Evolutionary conservation across 2,888 invertebrate species (phyloP), one percentile per base, ranked within the genome.

Genomic region (Lordiphosa fenestrarum): DNA sequence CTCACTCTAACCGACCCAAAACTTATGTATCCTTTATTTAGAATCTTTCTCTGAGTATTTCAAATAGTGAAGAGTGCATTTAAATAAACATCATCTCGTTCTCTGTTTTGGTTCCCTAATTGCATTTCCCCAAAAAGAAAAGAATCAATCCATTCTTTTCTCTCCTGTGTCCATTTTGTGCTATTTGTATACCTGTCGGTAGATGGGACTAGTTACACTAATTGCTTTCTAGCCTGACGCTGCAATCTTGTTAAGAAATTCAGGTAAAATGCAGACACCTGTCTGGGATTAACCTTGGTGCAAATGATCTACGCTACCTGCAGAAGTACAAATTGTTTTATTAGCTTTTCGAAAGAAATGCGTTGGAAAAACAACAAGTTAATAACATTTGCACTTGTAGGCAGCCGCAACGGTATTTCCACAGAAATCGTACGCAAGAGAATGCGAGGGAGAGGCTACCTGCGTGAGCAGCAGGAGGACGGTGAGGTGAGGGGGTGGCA

Each of bases 161-260:
- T 30, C 30, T 2, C 9, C 3, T 1, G 9, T 0, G 30, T 9
- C 30, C 30, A 30, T 30, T 30, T 30, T 30, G 10, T 30, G 9
- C 30, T 30, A 30, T 9, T 30, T 30, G 30, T 30, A 30, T 30
- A 3, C 9, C 30, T 30, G 30, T 0, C 9, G 9, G 30, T 30
- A 30, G 10, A 46, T 50, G 37, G 72, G 75, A 71, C 74, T 75
- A 78, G 52, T 54, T 61, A 53, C 51, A 53, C 73, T 80, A 83
- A 75, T 83, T 72, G 66, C 57, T 53, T 49, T 42, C 40, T 30
- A 41, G 44, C 7, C 30, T 83, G 84, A 75, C 73, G 73, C 64
- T 63, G 81, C 75, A 72, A 68, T 73, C 81, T 83, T 67, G 76
- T 84, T 76, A 77, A 76, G 56, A 62, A 58, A 50, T 58, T 50